A percentile compares a stretch with the other conserved stretches of the same genome.
Evolutionary conservation across 2,888 invertebrate species (phyloP).

Genomic region (Tortrix viridana): DNA sequence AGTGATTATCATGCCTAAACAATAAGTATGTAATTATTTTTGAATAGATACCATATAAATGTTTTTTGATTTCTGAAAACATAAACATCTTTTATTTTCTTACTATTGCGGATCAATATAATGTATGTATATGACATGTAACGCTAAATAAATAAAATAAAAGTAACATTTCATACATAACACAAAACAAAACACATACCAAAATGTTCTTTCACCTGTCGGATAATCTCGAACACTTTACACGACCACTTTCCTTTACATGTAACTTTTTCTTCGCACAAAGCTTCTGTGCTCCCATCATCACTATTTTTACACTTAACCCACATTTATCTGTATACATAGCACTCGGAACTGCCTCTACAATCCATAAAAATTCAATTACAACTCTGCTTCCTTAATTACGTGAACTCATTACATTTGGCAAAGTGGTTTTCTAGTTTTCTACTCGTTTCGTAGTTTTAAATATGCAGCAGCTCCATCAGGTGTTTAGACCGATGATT

Average conservation of each 20-base stretch:
- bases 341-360: slow-evolving; percentile 23
- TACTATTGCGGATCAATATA: too few relatives aligned
- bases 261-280: slow-evolving; percentile 47
- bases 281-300: slow-evolving; percentile 48
- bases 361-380: slow-evolving; percentile 14
- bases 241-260: slow-evolving; percentile 48
- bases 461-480: background rate
- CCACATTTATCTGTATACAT: slow-evolving; percentile 54
- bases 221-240: slow-evolving; percentile 51
- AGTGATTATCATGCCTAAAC: background rate
- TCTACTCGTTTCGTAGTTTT: background rate
- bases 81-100: too few relatives aligned
- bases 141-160: too few relatives aligned
- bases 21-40: too few relatives aligned
- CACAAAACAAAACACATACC: slow-evolving; percentile 67
- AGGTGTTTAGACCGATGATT: slow-evolving; percentile 32
- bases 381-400: background rate
- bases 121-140: too few relatives aligned
- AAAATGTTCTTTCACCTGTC: slow-evolving; percentile 58
- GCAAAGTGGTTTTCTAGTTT: background rate
- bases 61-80: too few relatives aligned
- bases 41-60: too few relatives aligned
- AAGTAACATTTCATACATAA: too few relatives aligned
- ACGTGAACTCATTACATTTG: background rate
- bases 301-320: slow-evolving; percentile 53